Evolutionary conservation across 2,113 vertebrate species (phyloP), one percentile per base, ranked within the genome.

Genomic region (Formicarius rufipectus): DNA sequence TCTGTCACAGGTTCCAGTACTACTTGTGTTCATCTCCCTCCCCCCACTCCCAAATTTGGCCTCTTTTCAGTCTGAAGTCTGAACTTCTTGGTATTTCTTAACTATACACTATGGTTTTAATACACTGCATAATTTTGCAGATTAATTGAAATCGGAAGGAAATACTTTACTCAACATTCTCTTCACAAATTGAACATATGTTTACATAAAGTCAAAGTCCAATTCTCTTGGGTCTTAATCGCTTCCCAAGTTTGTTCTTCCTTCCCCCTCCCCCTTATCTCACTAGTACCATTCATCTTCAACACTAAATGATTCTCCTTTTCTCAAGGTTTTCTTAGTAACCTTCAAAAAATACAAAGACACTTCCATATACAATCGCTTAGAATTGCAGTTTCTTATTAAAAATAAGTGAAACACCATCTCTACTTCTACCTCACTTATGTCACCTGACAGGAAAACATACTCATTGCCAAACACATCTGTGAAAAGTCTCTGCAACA

Each of bases 121-220:
- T 0, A 2, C n/a, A 22, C 23, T 59, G 40, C 21, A 63, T 50
- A 23, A 50, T 81, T 28, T 59, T 45, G 39, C 31, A 58, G 28
- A 77, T 74, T 84, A 74, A 66, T 25, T 93, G 15, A 78, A 89
- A 63, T 89, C 40, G 49, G 73, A 72, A 89, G 80, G 52, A 96
- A 96, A 95, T 87, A 69, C 72, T 92, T 95, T 68, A 58, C 40
- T 84, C 63, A 77, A 91, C 47, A 71, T 94, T 81, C 60, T 77
- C 81, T 95, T 93, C 59, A 89, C 47, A 93, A 78, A 81, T 78
- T 52, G 50, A 27, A 52, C 30, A 93, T n/a, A 23, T 24, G 8
- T 92, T 92, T 94, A 58, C 55, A 59, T 39, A 68, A 91, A 90
- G 55, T 84, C 84, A 79, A 75, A 56, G 68, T 69, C 27, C 47